A percentile compares a stretch with the other conserved stretches of the same genome.
These are phyloP conservation scores for Poeciliopsis paucimaculata DNA, from an alignment of 2,797 vertebrate genomes.

Conservation along the genomic window DNA sequence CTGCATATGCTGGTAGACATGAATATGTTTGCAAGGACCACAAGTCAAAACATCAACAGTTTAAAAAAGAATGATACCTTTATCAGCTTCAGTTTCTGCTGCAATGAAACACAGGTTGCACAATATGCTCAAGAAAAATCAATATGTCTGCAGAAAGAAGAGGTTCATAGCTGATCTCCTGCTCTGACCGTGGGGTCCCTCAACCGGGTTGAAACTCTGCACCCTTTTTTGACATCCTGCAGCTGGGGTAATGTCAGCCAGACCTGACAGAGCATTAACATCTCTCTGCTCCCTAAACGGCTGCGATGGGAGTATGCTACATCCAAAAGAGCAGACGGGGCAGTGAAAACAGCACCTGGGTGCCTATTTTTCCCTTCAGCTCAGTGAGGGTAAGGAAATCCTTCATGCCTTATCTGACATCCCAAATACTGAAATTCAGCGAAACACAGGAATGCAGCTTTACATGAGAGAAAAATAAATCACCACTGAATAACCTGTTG, in stretches of 20 bases:
- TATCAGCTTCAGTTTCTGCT: background rate
- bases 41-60: slow-evolving; percentile 5
- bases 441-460: slow-evolving; percentile 54
- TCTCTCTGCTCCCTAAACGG: slow-evolving; percentile 46
- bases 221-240: slow-evolving; percentile 43
- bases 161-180: slow-evolving; percentile 31
- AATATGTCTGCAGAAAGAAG: slow-evolving; percentile 35
- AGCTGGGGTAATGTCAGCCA: slow-evolving; percentile 68
- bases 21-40: background rate
- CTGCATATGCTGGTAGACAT: background rate
- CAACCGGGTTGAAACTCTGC: slow-evolving; percentile 35
- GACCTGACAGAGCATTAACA: slow-evolving; percentile 73
- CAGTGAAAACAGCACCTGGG: slow-evolving; percentile 43
- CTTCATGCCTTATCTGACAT: slow-evolving; percentile 37
- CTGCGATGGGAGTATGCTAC: slow-evolving; percentile 45
- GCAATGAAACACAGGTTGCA: slow-evolving; percentile 19
- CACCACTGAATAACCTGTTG: slow-evolving; percentile 55
- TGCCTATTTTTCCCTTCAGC: slow-evolving; percentile 56
- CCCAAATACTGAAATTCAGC: slow-evolving; percentile 39
- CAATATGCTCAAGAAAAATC: background rate
- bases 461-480: slow-evolving; percentile 45
- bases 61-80: background rate
- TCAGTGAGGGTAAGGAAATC: slow-evolving; percentile 39
- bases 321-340: slow-evolving; percentile 62
- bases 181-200: slow-evolving; percentile 30